Percentiles rank a stretch among this genome's conserved stretches.
Conservation (phyloP, 2,888 invertebrate genomes). For the Lissonota sp. region DNA sequence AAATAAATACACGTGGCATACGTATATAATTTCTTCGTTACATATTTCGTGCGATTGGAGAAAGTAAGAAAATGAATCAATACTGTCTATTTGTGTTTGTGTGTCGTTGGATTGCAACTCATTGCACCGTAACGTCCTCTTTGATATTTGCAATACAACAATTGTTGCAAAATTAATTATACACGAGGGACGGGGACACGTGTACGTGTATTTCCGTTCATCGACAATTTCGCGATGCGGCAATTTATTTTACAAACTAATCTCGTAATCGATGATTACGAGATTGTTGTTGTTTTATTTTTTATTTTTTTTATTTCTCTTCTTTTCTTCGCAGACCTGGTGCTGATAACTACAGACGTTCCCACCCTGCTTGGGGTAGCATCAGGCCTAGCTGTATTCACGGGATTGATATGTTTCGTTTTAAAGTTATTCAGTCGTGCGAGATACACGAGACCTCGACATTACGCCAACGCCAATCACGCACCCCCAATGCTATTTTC, state of each 20-base stretch:
- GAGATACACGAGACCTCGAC: slow-evolving; percentile 88
- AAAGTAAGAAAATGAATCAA: not conserved
- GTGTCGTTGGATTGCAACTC: not conserved
- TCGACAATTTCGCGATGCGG: slow-evolving; percentile 6
- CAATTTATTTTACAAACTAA: not conserved
- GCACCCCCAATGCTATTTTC: slow-evolving; percentile 94
- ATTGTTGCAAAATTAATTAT: slow-evolving; percentile 19
- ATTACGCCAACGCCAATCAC: slow-evolving; percentile 93
- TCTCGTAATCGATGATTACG: slow-evolving; percentile 1
- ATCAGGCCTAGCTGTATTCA: slow-evolving; percentile 93
- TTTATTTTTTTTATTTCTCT: too few relatives aligned
- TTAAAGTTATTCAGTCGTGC: slow-evolving; percentile 92
- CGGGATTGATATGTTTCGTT: slow-evolving; percentile 95
- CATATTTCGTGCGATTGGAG: not conserved
- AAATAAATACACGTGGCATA: not conserved
- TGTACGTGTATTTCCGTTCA: not conserved
- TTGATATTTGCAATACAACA: not conserved
- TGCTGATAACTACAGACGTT: slow-evolving; percentile 92
- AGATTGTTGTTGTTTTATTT: not conserved
- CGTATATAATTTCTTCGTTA: not conserved
- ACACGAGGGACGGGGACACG: not conserved
- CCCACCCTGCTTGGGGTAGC: slow-evolving; percentile 94
- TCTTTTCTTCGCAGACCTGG: slow-evolving; percentile 87
- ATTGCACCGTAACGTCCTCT: not conserved
- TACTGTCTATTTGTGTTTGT: not conserved